Evolutionary conservation across 2,113 vertebrate genomes (phyloP).

Genomic region (Ceuthmochares aereus): DNA sequence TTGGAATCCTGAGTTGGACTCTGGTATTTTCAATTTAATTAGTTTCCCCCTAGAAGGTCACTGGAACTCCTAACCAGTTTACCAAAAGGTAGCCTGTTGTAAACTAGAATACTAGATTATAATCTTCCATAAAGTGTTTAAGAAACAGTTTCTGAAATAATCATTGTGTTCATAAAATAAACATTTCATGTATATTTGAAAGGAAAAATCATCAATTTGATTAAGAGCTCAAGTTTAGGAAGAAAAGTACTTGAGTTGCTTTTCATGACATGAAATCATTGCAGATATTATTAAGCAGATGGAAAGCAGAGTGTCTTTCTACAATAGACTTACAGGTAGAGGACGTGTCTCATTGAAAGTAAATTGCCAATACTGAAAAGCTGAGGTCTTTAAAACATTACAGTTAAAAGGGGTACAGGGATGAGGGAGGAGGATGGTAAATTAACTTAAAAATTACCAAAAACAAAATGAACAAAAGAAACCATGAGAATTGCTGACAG

Average conservation of each 20-base stretch:
- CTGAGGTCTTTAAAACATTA: background rate
- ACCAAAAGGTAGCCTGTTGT: background rate
- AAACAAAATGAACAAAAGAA: background rate
- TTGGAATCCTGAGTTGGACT: background rate
- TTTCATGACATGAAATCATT: background rate
- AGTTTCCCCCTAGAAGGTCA: background rate
- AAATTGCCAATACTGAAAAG: background rate
- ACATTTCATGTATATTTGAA: background rate
- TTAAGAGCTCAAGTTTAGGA: background rate
- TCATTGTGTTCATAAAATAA: background rate
- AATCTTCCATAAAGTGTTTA: background rate
- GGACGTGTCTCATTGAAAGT: background rate
- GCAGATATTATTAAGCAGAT: background rate
- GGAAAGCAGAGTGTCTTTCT: background rate
- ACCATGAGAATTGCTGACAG: background rate
- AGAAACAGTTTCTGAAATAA: background rate
- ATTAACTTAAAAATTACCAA: background rate
- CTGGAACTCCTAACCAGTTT: background rate
- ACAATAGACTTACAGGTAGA: background rate
- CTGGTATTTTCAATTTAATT: background rate
- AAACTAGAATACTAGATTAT: background rate
- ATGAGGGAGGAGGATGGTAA: background rate
- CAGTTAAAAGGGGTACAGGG: accelerated
- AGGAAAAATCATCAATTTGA: background rate
- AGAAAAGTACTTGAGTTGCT: background rate